These are phyloP conservation scores for Drosophila orena DNA, from an alignment of 1,140 invertebrate genomes.

Conservation along the genomic window DNA sequence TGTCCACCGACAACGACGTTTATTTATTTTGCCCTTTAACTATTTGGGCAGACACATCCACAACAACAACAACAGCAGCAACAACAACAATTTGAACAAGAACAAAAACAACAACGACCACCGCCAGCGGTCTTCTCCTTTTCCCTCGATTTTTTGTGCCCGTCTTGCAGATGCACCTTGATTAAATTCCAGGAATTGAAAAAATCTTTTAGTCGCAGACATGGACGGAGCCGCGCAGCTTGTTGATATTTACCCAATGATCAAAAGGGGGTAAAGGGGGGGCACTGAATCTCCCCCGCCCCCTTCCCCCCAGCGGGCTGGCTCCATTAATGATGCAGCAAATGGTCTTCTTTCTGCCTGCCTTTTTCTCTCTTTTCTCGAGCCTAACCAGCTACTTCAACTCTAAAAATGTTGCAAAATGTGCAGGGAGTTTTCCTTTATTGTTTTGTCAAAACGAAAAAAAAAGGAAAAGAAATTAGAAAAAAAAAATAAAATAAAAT, in stretches of 20 bases:
- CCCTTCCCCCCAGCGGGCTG: constrained; percentile 21
- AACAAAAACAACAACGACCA: constrained; percentile 16
- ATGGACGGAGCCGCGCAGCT: constrained; percentile 27
- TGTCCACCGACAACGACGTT: constrained; percentile 35
- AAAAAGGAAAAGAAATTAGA: too few relatives aligned
- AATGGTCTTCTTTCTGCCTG: constrained; percentile 34
- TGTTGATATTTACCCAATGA: constrained; percentile 59
- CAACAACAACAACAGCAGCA: constrained; percentile 5
- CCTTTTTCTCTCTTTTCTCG: neutral
- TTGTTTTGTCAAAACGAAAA: constrained; percentile 16
- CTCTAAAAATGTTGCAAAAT: constrained; percentile 46
- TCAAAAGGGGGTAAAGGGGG: constrained; percentile 4
- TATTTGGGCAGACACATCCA: constrained; percentile 63
- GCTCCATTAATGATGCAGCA: constrained; percentile 71
- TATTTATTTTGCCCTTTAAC: constrained; percentile 76
- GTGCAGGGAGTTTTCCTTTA: constrained; percentile 34
- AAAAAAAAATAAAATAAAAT: too few relatives aligned
- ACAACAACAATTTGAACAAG: constrained; percentile 1
- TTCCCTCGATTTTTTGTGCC: constrained; percentile 5
- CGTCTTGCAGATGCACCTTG: constrained; percentile 70
- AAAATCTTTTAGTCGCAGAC: constrained; percentile 52
- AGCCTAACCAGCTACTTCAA: constrained; percentile 41
- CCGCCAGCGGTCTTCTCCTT: constrained; percentile 43
- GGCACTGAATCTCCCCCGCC: too few relatives aligned
- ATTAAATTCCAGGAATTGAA: constrained; percentile 80